phyloP scores from a whole-genome alignment of 2,888 invertebrate species.

The Diarsia mendica region DNA sequence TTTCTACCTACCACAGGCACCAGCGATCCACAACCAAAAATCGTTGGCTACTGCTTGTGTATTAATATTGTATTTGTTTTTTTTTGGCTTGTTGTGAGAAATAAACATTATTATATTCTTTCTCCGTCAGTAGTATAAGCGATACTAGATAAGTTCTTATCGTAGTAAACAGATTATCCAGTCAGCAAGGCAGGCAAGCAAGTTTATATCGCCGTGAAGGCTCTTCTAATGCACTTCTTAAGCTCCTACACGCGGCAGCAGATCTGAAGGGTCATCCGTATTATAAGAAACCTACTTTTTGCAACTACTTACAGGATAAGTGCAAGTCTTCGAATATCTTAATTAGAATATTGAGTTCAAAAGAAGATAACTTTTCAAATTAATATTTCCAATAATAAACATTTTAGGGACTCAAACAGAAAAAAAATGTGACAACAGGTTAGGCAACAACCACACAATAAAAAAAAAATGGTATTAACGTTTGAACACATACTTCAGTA shows the following conservation, averaged over 20 bases:
- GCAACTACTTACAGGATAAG: not conserved
- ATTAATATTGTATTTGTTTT: no score
- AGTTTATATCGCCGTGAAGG: conserved; percentile 10
- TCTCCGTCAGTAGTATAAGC: not conserved
- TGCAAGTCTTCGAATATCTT: not conserved
- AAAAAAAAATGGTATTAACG: not conserved
- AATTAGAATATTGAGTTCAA: not conserved
- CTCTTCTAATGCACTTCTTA: conserved; percentile 41
- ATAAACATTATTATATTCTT: not conserved
- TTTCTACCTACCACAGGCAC: no score
- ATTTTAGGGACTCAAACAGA: no score
- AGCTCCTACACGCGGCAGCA: conserved; percentile 11
- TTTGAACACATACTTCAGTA: not conserved
- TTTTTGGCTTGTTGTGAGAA: no score
- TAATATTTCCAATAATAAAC: no score
- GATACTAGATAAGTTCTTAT: not conserved
- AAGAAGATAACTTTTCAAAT: not conserved
- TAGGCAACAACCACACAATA: no score
- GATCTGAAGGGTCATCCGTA: conserved; percentile 17
- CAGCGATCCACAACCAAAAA: no score
- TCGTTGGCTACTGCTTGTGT: no score
- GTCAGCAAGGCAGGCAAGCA: conserved; percentile 16
- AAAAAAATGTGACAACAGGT: no score
- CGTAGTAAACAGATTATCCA: conserved; percentile 27
- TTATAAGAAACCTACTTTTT: conserved; percentile 25